Evolutionary conservation across 1,140 invertebrate genomes (phyloP).

Genomic region (Hestina assimilis): DNA sequence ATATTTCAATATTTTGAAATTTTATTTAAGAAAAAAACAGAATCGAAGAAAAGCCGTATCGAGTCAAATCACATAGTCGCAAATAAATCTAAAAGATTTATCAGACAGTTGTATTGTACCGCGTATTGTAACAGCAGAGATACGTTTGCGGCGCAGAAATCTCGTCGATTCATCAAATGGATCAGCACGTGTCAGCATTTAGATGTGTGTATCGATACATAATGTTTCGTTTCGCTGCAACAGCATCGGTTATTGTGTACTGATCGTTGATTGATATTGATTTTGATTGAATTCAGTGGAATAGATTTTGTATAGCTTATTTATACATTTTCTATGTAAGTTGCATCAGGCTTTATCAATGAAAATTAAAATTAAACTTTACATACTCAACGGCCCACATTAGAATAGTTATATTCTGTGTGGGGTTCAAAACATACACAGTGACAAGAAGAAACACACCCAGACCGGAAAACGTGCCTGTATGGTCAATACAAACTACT

Average conservation of each 20-base stretch:
- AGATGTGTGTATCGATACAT: slow-evolving; percentile 22
- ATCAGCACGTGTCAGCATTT: slow-evolving; percentile 21
- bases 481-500: no score
- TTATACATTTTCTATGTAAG: no score
- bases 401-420: no score
- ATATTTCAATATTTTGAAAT: no score
- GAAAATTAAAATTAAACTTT: no score
- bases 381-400: no score
- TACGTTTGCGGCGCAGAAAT: slow-evolving; percentile 24
- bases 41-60: not conserved
- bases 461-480: no score
- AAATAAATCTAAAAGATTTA: slow-evolving; percentile 36
- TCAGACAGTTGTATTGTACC: slow-evolving; percentile 22
- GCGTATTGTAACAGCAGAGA: slow-evolving; percentile 24
- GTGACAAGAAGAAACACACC: no score
- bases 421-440: no score
- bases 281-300: slow-evolving; percentile 10
- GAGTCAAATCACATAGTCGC: slow-evolving; percentile 20
- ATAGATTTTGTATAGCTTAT: no score
- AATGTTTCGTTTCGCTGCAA: slow-evolving; percentile 11
- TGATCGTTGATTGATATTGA: slow-evolving; percentile 18
- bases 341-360: no score
- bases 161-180: slow-evolving; percentile 33
- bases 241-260: slow-evolving; percentile 10
- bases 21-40: not conserved